Evolutionary conservation across 1,140 invertebrate genomes (phyloP).

Genomic region (Halictus rubicundus): DNA sequence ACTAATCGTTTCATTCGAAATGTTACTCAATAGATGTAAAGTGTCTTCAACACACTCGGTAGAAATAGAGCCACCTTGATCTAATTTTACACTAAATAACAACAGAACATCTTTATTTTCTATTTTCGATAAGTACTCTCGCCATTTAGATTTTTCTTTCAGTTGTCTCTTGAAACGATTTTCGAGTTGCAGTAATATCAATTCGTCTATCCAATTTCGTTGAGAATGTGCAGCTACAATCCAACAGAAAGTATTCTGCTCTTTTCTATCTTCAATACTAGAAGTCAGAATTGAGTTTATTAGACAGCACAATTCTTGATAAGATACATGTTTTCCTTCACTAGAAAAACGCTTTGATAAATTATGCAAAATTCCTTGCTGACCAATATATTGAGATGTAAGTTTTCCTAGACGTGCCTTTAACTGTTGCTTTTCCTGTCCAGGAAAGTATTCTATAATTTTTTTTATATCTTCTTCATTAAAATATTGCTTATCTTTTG

Average conservation of each 20-base stretch:
- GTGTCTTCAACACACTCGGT: neutral
- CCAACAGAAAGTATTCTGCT: conserved; percentile 21
- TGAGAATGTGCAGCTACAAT: conserved; percentile 33
- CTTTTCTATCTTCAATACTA: neutral
- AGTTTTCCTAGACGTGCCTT: neutral
- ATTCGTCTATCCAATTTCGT: conserved; percentile 37
- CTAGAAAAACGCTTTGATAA: neutral
- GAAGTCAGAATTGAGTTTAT: neutral
- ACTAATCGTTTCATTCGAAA: neutral
- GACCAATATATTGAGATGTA: neutral
- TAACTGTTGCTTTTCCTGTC: neutral
- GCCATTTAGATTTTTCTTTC: neutral
- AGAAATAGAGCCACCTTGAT: neutral
- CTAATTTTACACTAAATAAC: neutral
- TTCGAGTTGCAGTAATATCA: conserved; percentile 30
- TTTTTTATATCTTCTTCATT: conserved; percentile 4
- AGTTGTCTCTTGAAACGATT: conserved; percentile 19
- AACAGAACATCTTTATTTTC: conserved; percentile 3
- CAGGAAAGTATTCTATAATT: neutral
- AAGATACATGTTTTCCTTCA: neutral
- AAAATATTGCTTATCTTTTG: too few species aligned
- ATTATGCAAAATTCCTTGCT: neutral
- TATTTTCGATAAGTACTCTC: conserved; percentile 4
- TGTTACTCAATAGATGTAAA: conserved; percentile 5
- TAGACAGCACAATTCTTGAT: neutral